Conservation (phyloP, 2,888 invertebrate genomes). For the Teleiodes luculella region DNA sequence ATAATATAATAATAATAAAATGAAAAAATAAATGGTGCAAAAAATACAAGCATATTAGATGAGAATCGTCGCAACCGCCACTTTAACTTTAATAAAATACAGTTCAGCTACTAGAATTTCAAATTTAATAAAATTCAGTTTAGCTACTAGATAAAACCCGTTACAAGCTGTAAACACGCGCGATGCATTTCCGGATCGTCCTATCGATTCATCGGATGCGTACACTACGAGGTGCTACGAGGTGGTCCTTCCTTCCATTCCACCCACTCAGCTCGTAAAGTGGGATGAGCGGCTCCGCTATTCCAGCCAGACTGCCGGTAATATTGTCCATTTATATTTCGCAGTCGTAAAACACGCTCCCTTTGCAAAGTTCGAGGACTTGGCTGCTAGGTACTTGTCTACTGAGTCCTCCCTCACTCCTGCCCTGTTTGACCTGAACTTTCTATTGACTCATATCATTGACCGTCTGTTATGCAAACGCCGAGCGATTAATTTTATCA, state of each 20-base stretch:
- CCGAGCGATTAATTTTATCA: not conserved
- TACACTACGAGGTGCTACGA: not conserved
- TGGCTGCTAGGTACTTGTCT: not conserved
- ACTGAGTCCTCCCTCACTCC: too few species aligned
- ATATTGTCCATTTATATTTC: not conserved
- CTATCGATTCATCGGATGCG: not conserved
- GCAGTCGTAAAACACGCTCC: not conserved
- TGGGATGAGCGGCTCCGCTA: not conserved
- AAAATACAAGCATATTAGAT: too few species aligned
- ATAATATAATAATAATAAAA: too few species aligned
- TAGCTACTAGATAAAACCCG: not conserved
- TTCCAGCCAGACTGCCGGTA: not conserved
- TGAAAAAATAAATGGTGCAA: too few species aligned
- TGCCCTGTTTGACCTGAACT: slow-evolving; percentile 3
- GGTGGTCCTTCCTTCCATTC: not conserved
- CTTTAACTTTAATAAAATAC: too few species aligned
- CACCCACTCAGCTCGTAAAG: not conserved
- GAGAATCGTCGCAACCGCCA: too few species aligned
- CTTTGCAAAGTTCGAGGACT: slow-evolving; percentile 7
- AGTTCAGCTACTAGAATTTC: not conserved
- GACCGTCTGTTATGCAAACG: slow-evolving; percentile 1
- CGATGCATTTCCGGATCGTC: not conserved
- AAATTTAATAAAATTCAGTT: not conserved
- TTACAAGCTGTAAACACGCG: too few species aligned
- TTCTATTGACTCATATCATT: not conserved